These are phyloP conservation scores for cat (Felis catus) DNA, from an alignment of 2,113 vertebrate genomes.

Conservation along the genomic window F.catus_Fca126_mat1.0 CM031419.1:176249001-176249500, in stretches of 20 bases:
- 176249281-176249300: neutral
- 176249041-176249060: neutral
- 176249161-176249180: neutral
- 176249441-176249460: neutral
- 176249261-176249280: neutral
- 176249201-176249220: neutral
- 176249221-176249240: neutral
- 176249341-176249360: neutral
- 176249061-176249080: neutral
- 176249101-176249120: neutral
- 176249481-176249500: neutral
- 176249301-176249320: neutral
- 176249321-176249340: neutral
- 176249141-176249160: neutral
- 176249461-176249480: neutral
- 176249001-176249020: neutral
- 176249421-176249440: neutral
- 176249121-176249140: neutral
- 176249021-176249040: neutral
- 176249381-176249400: neutral
- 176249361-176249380: neutral
- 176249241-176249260: neutral
- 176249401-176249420: neutral
- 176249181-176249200: neutral
- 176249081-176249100: neutral